Conservation (phyloP, 2,888 invertebrate genomes). For the Ophonus ardosiacus region DNA sequence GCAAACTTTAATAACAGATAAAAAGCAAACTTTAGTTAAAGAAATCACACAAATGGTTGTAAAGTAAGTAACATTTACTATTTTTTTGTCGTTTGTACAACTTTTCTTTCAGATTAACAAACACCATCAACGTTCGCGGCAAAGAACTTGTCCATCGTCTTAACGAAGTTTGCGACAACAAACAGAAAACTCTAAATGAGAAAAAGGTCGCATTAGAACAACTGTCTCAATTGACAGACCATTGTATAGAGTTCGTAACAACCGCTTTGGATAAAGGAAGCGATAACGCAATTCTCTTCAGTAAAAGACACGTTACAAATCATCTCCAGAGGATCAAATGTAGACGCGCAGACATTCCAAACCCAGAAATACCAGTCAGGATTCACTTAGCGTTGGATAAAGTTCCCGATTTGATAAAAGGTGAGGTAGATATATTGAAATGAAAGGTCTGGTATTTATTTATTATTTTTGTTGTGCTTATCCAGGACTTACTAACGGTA, state of each 20-base stretch:
- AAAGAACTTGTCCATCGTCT: constrained; percentile 89
- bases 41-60: constrained; percentile 93
- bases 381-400: constrained; percentile 89
- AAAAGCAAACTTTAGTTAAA: constrained; percentile 89
- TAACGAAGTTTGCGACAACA: constrained; percentile 87
- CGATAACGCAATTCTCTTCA: constrained; percentile 90
- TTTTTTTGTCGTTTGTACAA: not conserved
- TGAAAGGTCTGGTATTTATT: not conserved
- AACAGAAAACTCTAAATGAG: constrained; percentile 88
- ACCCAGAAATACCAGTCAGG: constrained; percentile 92
- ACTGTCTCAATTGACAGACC: constrained; percentile 90
- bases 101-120: constrained; percentile 80
- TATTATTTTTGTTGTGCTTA: constrained; percentile 66
- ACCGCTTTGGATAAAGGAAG: constrained; percentile 88
- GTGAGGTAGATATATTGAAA: constrained; percentile 72
- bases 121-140: constrained; percentile 89
- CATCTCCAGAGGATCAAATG: constrained; percentile 90
- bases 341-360: constrained; percentile 91
- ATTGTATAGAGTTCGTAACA: constrained; percentile 91
- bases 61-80: constrained; percentile 79
- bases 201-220: constrained; percentile 91
- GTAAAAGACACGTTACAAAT: constrained; percentile 86
- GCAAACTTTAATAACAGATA: constrained; percentile 89
- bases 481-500: constrained; percentile 71
- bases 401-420: constrained; percentile 88